phyloP scores from a whole-genome alignment of 2,113 vertebrate genomes.

The Opisthocomus hoazin region DNA sequence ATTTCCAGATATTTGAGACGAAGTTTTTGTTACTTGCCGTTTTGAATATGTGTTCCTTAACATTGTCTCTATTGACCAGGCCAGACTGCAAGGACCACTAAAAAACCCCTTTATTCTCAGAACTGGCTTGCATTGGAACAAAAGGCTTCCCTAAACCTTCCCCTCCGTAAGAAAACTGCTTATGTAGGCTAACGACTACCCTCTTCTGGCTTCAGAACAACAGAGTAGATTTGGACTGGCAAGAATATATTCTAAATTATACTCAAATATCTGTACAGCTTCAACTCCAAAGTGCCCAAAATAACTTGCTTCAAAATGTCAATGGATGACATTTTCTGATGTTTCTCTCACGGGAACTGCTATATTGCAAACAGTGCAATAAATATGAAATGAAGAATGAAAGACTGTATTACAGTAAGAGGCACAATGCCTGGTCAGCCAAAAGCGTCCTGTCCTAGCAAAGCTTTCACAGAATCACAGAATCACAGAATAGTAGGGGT shows the following conservation, averaged over 20 bases:
- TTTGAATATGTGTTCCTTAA: background rate
- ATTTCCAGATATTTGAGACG: slow-evolving; percentile 39
- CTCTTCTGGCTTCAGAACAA: background rate
- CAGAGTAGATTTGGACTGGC: background rate
- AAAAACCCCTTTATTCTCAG: background rate
- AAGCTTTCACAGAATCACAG: background rate
- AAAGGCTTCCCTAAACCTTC: background rate
- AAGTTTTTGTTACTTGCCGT: background rate
- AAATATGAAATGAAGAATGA: background rate
- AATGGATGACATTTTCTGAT: slow-evolving; percentile 29
- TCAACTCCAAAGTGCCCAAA: background rate
- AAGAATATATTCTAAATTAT: slow-evolving; percentile 22
- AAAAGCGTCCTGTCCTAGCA: background rate
- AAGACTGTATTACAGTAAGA: background rate
- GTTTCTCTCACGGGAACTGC: slow-evolving; percentile 15
- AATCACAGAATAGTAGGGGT: no score
- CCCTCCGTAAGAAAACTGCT: background rate
- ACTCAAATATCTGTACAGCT: slow-evolving; percentile 28
- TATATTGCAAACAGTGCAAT: background rate
- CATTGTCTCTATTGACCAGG: background rate
- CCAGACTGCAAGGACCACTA: background rate
- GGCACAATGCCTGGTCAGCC: background rate
- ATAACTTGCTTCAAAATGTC: slow-evolving; percentile 41
- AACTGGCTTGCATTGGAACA: background rate
- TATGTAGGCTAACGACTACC: background rate